Evolutionary conservation across 2,113 vertebrate genomes (phyloP).

Genomic region (Tupaia chinensis): DNA sequence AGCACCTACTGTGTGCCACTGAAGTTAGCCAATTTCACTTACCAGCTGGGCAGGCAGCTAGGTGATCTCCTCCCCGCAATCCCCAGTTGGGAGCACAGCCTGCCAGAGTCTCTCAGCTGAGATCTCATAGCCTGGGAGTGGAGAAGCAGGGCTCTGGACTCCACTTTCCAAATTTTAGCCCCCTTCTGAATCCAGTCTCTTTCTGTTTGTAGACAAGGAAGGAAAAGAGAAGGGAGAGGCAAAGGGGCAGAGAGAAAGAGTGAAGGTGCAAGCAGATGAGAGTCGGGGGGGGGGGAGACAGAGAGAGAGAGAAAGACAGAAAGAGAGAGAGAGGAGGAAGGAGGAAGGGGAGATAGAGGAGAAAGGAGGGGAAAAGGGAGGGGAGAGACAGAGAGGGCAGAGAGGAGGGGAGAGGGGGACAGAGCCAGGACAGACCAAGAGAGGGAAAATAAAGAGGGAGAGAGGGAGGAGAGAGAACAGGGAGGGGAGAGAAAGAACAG

Average conservation of each 20-base stretch:
- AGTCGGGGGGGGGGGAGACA: neutral
- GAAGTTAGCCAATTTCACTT: too few species aligned
- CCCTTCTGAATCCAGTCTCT: neutral
- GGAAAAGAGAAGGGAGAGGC: neutral
- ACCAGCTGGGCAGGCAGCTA: rapidly evolving
- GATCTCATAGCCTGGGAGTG: neutral
- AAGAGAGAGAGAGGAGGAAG: neutral
- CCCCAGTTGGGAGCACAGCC: neutral
- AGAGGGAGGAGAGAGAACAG: neutral
- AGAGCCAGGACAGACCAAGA: neutral
- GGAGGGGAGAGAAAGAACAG: too few species aligned
- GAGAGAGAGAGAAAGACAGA: too few species aligned
- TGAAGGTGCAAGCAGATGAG: neutral
- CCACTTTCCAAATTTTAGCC: neutral
- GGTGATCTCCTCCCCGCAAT: rapidly evolving
- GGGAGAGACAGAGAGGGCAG: neutral
- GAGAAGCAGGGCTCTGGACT: neutral
- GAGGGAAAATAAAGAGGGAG: neutral
- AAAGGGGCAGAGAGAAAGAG: neutral
- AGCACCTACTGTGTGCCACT: neutral
- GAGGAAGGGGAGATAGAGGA: rapidly evolving
- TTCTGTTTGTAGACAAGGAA: neutral
- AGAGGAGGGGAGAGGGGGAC: neutral
- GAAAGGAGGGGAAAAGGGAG: neutral
- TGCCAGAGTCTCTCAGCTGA: neutral